A percentile compares a stretch with the other conserved stretches of the same genome.
These are phyloP conservation scores for Andrena praecox DNA, from an alignment of 2,888 invertebrate species.

Conservation along the genomic window DNA sequence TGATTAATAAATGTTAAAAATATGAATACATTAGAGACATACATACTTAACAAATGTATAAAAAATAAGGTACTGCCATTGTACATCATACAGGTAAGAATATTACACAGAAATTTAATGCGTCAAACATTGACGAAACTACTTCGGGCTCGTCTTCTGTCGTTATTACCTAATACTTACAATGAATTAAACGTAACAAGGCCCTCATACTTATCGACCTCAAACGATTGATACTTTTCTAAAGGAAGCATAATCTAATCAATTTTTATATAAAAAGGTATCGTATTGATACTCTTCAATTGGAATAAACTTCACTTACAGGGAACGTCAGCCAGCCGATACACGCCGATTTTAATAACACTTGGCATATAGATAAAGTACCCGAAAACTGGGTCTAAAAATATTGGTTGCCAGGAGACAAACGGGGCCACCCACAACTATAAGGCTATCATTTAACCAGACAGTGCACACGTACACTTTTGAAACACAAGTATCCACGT, in stretches of 20 bases:
- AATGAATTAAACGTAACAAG: neutral
- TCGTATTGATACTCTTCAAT: neutral
- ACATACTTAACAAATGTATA: neutral
- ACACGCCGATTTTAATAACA: no score
- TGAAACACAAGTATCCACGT: no score
- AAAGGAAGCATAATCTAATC: neutral
- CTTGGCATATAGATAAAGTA: no score
- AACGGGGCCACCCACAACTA: no score
- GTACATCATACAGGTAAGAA: neutral
- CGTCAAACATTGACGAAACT: constrained; percentile 6
- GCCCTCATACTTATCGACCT: neutral
- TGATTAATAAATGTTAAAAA: neutral
- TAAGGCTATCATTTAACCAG: no score
- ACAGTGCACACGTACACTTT: no score
- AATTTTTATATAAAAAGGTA: neutral
- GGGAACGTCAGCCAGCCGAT: no score
- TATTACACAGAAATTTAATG: constrained; percentile 3
- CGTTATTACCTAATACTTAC: neutral
- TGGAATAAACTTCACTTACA: neutral
- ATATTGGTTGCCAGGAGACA: no score
- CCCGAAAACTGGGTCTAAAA: no score
- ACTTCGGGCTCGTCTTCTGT: neutral
- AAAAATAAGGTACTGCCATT: constrained; percentile 1
- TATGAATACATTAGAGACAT: neutral
- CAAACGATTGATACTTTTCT: neutral